A percentile compares a stretch with the other conserved stretches of the same genome.
phyloP scores from a whole-genome alignment of 2,113 vertebrate species.

The Leptobrachium leishanense region DNA sequence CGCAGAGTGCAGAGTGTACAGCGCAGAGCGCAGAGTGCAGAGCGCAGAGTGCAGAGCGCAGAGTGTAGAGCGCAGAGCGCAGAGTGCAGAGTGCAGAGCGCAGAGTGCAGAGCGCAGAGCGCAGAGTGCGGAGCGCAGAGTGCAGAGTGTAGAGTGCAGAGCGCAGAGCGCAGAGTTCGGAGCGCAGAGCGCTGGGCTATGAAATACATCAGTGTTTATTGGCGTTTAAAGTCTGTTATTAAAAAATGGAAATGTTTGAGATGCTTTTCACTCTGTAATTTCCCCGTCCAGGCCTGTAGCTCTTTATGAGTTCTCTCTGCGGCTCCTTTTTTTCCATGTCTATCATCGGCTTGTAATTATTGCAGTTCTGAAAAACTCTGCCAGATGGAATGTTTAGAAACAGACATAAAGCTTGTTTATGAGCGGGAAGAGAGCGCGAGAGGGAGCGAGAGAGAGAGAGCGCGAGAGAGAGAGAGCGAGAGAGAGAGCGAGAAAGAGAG shows the following conservation, averaged over 20 bases:
- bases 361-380: constrained; percentile 78
- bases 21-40: too few species aligned
- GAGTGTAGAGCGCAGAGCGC: too few species aligned
- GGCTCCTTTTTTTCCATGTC: constrained; percentile 72
- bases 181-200: constrained; percentile 67
- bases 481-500: too few species aligned
- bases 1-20: too few species aligned
- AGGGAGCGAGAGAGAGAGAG: not conserved
- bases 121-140: too few species aligned
- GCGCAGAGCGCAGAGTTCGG: too few species aligned
- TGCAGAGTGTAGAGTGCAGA: too few species aligned
- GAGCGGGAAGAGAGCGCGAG: constrained; percentile 57
- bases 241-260: constrained; percentile 78
- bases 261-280: constrained; percentile 81
- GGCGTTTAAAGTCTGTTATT: constrained; percentile 81
- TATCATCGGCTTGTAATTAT: constrained; percentile 86
- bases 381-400: constrained; percentile 80
- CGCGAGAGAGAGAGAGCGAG: too few species aligned
- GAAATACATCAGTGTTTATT: constrained; percentile 79
- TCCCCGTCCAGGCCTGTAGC: constrained; percentile 74
- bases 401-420: constrained; percentile 75
- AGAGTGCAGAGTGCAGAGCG: too few species aligned
- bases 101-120: too few species aligned
- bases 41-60: too few species aligned
- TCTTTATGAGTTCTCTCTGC: constrained; percentile 77